These are phyloP conservation scores for Colaptes auratus DNA, from an alignment of 2,113 vertebrate genomes.

Conservation along the genomic window DNA sequence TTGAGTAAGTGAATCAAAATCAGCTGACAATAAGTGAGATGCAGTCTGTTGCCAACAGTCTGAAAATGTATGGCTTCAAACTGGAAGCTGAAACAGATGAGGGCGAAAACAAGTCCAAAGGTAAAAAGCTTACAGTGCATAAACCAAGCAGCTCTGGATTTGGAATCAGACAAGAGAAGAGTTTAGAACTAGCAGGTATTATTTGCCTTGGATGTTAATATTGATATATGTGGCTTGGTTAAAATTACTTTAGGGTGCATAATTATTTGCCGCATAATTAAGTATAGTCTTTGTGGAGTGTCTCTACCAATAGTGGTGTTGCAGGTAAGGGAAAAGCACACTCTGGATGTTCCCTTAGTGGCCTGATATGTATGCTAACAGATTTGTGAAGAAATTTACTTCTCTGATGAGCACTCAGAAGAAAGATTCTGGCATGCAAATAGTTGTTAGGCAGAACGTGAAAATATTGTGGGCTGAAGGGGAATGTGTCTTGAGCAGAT, in stretches of 20 bases:
- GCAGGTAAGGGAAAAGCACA: neutral
- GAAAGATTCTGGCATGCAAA: neutral
- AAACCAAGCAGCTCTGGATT: constrained; percentile 29
- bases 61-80: constrained; percentile 20
- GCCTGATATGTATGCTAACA: neutral
- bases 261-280: neutral
- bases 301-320: neutral
- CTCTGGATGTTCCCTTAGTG: neutral
- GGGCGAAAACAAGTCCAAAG: constrained; percentile 37
- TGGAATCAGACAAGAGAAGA: neutral
- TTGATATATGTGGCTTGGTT: neutral
- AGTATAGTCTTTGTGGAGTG: neutral
- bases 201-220: constrained; percentile 2
- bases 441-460: neutral
- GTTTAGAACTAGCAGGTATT: neutral
- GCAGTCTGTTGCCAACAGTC: constrained; percentile 21
- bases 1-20: constrained; percentile 36
- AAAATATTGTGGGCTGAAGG: neutral
- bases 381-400: neutral
- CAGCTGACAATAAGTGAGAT: constrained; percentile 35
- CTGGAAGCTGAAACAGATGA: constrained; percentile 67
- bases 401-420: neutral
- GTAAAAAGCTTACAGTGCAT: constrained; percentile 19
- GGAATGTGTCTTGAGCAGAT: neutral
- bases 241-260: neutral